These are phyloP conservation scores for Clarias macrocephalus DNA, from an alignment of 2,113 vertebrate genomes.

Conservation along the genomic window DNA sequence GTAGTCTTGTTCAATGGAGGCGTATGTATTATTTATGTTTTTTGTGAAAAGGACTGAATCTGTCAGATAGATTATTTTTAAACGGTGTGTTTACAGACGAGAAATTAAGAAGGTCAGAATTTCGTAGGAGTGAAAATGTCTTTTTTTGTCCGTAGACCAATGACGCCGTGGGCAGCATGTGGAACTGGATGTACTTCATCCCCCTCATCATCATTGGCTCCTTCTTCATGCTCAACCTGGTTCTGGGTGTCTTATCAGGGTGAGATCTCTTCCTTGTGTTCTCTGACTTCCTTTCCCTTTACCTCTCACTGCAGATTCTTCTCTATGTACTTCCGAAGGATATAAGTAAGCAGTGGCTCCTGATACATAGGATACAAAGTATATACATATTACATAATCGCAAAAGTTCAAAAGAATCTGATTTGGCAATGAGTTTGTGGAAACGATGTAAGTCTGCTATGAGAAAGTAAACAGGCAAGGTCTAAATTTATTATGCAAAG, in stretches of 20 bases:
- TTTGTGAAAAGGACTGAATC: neutral
- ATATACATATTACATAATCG: neutral
- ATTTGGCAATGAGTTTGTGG: neutral
- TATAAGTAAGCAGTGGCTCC: neutral
- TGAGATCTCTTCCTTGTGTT: conserved; percentile 7
- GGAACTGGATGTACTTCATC: conserved; percentile 56
- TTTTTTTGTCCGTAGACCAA: conserved; percentile 40
- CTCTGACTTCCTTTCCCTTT: neutral
- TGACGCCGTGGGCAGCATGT: conserved; percentile 44
- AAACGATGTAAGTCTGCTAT: neutral
- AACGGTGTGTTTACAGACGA: neutral
- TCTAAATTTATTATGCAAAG: neutral
- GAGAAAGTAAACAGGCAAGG: neutral
- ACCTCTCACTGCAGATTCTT: neutral
- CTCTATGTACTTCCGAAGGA: neutral
- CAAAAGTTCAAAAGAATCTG: neutral
- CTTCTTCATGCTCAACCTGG: conserved; percentile 55
- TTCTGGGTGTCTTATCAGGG: conserved; percentile 55
- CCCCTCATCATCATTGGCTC: conserved; percentile 54
- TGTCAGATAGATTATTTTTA: neutral
- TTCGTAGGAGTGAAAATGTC: neutral
- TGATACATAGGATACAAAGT: neutral
- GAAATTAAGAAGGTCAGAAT: neutral
- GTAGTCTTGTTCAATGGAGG: neutral
- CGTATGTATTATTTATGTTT: neutral